Conservation (phyloP, 2,888 invertebrate genomes). For the Lepidocyrtoides sp. region DNA sequence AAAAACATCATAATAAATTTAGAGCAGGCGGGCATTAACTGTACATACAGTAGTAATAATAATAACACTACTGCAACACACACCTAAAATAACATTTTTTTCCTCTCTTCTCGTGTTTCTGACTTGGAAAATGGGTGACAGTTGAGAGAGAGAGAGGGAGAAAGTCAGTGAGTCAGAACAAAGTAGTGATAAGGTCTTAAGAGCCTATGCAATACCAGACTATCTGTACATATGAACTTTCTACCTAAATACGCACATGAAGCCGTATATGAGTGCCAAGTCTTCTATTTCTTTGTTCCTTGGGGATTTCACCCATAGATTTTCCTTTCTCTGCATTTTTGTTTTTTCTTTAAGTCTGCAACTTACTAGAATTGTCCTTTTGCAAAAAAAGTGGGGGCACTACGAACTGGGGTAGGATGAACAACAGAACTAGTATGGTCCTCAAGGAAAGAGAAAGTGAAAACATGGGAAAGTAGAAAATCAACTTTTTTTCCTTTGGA, state of each 20-base stretch:
- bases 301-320: slow-evolving; percentile 13
- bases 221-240: too few species aligned
- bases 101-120: slow-evolving; percentile 4
- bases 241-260: not conserved
- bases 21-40: slow-evolving; percentile 31
- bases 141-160: not conserved
- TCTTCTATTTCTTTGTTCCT: not conserved
- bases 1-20: slow-evolving; percentile 19
- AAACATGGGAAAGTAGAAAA: slow-evolving; percentile 20
- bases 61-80: not conserved
- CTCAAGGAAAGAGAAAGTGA: not conserved
- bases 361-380: not conserved
- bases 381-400: not conserved
- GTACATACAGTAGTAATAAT: not conserved
- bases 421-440: not conserved
- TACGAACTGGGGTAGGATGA: not conserved
- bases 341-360: not conserved
- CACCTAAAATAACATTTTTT: slow-evolving; percentile 10
- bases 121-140: slow-evolving; percentile 13
- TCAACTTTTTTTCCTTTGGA: slow-evolving; percentile 21
- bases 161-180: slow-evolving; percentile 49
- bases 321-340: not conserved
- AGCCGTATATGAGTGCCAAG: not conserved
- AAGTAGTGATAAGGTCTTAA: slow-evolving; percentile 41
- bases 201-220: not conserved